A percentile compares a stretch with the other conserved stretches of the same genome.
phyloP scores from a whole-genome alignment of 2,113 vertebrate species.

The Manacus vitellinus region DNA sequence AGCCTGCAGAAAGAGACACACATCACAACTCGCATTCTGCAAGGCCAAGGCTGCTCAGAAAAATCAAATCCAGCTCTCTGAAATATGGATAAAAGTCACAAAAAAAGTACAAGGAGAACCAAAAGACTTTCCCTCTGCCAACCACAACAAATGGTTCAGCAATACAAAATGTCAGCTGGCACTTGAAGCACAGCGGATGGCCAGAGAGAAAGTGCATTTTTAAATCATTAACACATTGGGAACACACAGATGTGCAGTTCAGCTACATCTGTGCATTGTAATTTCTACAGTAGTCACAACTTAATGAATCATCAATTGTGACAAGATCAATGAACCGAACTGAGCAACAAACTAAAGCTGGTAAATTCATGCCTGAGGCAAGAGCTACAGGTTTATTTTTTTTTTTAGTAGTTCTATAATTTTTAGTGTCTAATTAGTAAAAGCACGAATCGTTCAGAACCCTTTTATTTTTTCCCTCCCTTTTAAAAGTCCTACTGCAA shows the following conservation, averaged over 20 bases:
- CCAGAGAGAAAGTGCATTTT: slow-evolving; percentile 49
- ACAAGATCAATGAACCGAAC: slow-evolving; percentile 72
- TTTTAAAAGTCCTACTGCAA: not conserved
- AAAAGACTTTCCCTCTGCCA: slow-evolving; percentile 33
- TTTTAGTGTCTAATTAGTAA: slow-evolving; percentile 57
- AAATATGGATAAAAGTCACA: not conserved
- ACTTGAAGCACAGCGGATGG: slow-evolving; percentile 51
- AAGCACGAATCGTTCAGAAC: not conserved
- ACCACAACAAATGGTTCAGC: slow-evolving; percentile 22
- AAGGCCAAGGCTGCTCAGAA: not conserved
- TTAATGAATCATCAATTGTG: slow-evolving; percentile 73
- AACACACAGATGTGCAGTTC: slow-evolving; percentile 66
- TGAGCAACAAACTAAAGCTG: slow-evolving; percentile 64
- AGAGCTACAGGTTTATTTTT: slow-evolving; percentile 25
- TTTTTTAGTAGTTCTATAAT: slow-evolving; percentile 40
- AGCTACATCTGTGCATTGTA: slow-evolving; percentile 65
- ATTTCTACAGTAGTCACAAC: slow-evolving; percentile 71
- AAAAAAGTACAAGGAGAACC: not conserved
- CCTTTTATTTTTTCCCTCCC: not conserved
- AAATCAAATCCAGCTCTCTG: not conserved
- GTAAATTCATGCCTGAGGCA: slow-evolving; percentile 68
- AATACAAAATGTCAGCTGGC: slow-evolving; percentile 51
- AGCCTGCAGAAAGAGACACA: not conserved
- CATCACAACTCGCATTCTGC: not conserved
- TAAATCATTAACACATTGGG: slow-evolving; percentile 65